Conservation (phyloP, 2,888 invertebrate species). For the Ochropleura leucogaster region DNA sequence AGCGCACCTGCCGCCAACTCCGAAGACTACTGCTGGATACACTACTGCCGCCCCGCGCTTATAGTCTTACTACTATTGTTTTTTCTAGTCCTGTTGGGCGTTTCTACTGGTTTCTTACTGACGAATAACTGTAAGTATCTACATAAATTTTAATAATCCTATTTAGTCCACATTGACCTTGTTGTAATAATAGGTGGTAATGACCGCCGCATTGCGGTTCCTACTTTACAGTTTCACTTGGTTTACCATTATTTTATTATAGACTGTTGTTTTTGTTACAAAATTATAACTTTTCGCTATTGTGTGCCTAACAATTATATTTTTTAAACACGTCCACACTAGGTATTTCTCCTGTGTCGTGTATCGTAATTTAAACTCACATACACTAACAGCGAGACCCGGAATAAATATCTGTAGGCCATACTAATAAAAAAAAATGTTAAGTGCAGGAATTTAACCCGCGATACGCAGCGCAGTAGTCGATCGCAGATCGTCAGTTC, state of each 20-base stretch:
- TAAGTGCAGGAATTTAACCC: too few relatives aligned
- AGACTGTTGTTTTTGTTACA: neutral
- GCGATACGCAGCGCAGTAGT: too few relatives aligned
- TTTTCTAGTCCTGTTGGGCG: conserved; percentile 90
- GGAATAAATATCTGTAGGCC: too few relatives aligned
- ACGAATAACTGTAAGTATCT: conserved; percentile 91
- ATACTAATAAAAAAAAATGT: too few relatives aligned
- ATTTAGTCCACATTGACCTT: conserved; percentile 52
- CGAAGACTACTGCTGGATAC: conserved; percentile 89
- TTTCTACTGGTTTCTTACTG: conserved; percentile 90
- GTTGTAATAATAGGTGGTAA: conserved; percentile 47
- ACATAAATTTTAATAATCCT: conserved; percentile 45
- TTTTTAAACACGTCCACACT: too few relatives aligned
- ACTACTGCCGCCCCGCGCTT: conserved; percentile 89
- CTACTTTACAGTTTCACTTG: conserved; percentile 13
- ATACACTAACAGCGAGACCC: too few relatives aligned
- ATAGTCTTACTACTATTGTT: conserved; percentile 89
- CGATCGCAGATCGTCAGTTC: too few relatives aligned
- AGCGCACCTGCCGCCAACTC: conserved; percentile 83
- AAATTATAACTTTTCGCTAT: neutral
- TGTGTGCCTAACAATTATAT: neutral
- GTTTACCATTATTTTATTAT: neutral
- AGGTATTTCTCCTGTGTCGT: too few relatives aligned
- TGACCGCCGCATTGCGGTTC: conserved; percentile 57
- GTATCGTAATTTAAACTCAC: too few relatives aligned